These are phyloP conservation scores for Cinclus mexicanus DNA, from an alignment of 2,113 vertebrate genomes.

Conservation along the genomic window DNA sequence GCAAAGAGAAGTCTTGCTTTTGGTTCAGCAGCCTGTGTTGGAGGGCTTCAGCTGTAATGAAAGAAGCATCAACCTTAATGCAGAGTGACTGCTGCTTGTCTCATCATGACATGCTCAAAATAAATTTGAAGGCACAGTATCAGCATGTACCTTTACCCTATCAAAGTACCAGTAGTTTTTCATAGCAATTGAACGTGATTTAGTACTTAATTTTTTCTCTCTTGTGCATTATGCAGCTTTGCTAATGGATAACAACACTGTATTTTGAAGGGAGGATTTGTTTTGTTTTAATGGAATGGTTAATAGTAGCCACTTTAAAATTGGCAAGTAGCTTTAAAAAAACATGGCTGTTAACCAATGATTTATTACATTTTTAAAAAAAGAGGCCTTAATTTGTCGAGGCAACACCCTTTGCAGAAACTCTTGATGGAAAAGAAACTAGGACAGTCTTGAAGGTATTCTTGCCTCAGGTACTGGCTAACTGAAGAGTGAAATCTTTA, in stretches of 20 bases:
- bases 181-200: not conserved
- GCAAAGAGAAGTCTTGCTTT: not conserved
- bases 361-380: not conserved
- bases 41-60: not conserved
- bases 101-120: not conserved
- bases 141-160: not conserved
- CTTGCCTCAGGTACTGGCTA: not conserved
- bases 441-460: not conserved
- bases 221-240: not conserved
- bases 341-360: not conserved
- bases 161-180: not conserved
- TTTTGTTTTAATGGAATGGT: slow-evolving; percentile 11
- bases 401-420: not conserved
- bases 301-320: not conserved
- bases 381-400: not conserved
- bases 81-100: not conserved
- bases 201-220: slow-evolving; percentile 22
- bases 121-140: not conserved
- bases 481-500: not conserved
- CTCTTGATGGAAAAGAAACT: not conserved
- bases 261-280: not conserved
- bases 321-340: not conserved
- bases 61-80: not conserved
- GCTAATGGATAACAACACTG: slow-evolving; percentile 3
- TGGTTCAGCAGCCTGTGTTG: not conserved